Percentiles rank a stretch among this genome's conserved stretches.
phyloP scores from a whole-genome alignment of 1,140 invertebrate genomes.

The Drosophila tristis region DNA sequence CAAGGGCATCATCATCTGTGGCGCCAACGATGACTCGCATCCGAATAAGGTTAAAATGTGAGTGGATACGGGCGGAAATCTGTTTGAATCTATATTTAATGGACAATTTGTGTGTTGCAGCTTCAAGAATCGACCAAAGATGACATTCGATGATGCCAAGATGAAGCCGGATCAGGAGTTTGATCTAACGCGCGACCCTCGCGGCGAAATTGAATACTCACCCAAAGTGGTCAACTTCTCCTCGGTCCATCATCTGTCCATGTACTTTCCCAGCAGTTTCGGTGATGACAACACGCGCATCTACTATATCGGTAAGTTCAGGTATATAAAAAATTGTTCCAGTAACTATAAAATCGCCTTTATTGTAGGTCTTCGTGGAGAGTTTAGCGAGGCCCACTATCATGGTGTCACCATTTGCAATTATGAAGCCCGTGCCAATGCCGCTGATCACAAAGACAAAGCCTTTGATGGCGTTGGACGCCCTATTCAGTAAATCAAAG shows the following conservation, averaged over 20 bases:
- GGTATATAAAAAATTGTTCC: not conserved
- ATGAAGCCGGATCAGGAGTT: constrained; percentile 94
- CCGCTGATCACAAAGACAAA: constrained; percentile 92
- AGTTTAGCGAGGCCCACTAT: constrained; percentile 92
- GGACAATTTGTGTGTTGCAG: constrained; percentile 85
- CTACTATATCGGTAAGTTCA: constrained; percentile 91
- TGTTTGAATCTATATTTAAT: not conserved
- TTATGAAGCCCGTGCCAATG: constrained; percentile 94
- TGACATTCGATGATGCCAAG: constrained; percentile 95
- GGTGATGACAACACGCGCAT: constrained; percentile 93
- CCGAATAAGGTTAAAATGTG: constrained; percentile 94
- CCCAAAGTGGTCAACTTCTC: constrained; percentile 96
- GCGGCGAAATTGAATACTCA: constrained; percentile 93
- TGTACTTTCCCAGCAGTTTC: constrained; percentile 95
- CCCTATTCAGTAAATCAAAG: constrained; percentile 85
- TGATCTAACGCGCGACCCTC: constrained; percentile 91
- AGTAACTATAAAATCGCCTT: not conserved
- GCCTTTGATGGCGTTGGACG: constrained; percentile 87
- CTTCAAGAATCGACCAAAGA: constrained; percentile 95
- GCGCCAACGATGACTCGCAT: constrained; percentile 93
- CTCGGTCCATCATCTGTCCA: constrained; percentile 92
- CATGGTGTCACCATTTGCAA: constrained; percentile 96
- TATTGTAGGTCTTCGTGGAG: constrained; percentile 90
- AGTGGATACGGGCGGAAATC: constrained; percentile 83
- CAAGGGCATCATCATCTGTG: constrained; percentile 96